Percentiles rank a stretch among this genome's conserved stretches.
Conservation (phyloP, 2,797 vertebrate species). For the Anguilla marmorata region DNA sequence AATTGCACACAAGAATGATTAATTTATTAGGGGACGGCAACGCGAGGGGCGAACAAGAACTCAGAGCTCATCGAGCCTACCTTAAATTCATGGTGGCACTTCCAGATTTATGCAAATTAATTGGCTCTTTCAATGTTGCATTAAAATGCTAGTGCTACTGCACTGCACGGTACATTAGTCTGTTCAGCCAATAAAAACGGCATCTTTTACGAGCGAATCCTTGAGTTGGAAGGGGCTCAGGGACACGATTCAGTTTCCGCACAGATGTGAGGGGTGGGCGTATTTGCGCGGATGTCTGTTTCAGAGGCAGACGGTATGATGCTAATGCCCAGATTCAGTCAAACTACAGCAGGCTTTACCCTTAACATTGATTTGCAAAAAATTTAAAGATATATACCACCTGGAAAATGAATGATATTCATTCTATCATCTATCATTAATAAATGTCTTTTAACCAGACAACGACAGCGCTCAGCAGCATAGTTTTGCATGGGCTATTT, state of each 20-base stretch:
- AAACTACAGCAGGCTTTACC: neutral
- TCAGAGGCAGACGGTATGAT: slow-evolving; percentile 31
- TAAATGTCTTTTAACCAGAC: too few relatives aligned
- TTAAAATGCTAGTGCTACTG: slow-evolving; percentile 95
- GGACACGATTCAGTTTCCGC: slow-evolving; percentile 70
- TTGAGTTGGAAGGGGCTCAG: slow-evolving; percentile 61
- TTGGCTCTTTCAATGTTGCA: slow-evolving; percentile 99
- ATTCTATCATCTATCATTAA: neutral
- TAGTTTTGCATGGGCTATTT: neutral
- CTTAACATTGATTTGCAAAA: neutral
- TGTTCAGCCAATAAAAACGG: slow-evolving; percentile 94
- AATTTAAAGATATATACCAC: neutral
- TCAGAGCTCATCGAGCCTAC: slow-evolving; percentile 82
- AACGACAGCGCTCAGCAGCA: neutral
- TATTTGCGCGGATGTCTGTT: slow-evolving; percentile 50
- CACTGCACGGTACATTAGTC: slow-evolving; percentile 98
- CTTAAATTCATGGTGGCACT: slow-evolving; percentile 90
- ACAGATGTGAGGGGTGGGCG: slow-evolving; percentile 50
- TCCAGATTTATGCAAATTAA: slow-evolving; percentile 99
- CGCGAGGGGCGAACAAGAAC: slow-evolving; percentile 76
- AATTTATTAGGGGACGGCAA: slow-evolving; percentile 82
- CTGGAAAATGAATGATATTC: neutral
- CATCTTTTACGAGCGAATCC: slow-evolving; percentile 81
- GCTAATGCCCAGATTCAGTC: slow-evolving; percentile 10
- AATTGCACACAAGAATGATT: slow-evolving; percentile 95